Conservation (phyloP, 2,888 invertebrate genomes). For the Ctenicera cuprea region DNA sequence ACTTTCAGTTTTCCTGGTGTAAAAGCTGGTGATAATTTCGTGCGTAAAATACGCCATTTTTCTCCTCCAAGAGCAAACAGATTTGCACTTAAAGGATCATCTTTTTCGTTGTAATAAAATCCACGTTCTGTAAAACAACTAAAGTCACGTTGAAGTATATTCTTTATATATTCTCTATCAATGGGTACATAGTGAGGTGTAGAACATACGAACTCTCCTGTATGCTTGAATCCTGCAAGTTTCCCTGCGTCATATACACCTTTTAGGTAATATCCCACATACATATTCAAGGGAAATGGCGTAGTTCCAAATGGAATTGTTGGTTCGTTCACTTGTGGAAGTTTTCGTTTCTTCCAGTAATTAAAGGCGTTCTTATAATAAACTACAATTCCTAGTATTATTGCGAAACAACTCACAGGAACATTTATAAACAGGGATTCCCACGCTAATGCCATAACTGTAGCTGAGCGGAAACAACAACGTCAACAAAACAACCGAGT, state of each 20-base stretch:
- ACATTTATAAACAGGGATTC: too few relatives aligned
- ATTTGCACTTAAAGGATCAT: slow-evolving; percentile 76
- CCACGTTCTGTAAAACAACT: slow-evolving; percentile 75
- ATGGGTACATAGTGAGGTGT: slow-evolving; percentile 38
- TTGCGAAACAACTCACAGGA: too few relatives aligned
- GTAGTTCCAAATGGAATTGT: not conserved
- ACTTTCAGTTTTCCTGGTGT: slow-evolving; percentile 78
- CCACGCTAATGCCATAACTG: too few relatives aligned
- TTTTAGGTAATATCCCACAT: not conserved
- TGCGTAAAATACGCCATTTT: slow-evolving; percentile 77
- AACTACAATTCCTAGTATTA: too few relatives aligned
- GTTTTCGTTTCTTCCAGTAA: slow-evolving; percentile 42
- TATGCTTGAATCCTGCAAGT: slow-evolving; percentile 36
- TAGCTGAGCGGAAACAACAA: too few relatives aligned
- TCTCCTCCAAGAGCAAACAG: slow-evolving; percentile 75
- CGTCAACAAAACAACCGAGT: too few relatives aligned
- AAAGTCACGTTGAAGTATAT: slow-evolving; percentile 76
- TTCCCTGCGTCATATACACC: slow-evolving; percentile 30
- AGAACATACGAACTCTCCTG: slow-evolving; percentile 29
- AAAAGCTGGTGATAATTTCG: slow-evolving; percentile 79
- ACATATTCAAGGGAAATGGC: not conserved
- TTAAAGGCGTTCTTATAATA: not conserved
- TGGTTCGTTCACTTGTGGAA: not conserved
- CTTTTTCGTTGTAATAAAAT: slow-evolving; percentile 72
- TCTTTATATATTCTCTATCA: slow-evolving; percentile 54